phyloP scores from a whole-genome alignment of 2,888 invertebrate genomes.

The Drosophila ustulata region DNA sequence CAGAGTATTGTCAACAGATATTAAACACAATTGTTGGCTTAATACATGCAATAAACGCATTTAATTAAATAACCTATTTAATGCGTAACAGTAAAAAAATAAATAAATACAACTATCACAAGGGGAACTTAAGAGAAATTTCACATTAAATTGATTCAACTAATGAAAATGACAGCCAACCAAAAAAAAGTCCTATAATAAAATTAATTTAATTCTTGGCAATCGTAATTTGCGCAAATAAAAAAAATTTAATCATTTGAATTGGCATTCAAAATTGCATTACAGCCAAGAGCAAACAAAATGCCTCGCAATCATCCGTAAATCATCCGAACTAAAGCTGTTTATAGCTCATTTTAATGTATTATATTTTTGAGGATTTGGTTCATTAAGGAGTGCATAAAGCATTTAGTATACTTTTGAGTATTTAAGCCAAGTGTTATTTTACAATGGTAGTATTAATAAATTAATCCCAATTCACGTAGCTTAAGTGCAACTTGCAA shows the following conservation, averaged over 20 bases:
- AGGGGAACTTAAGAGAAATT: conserved; percentile 32
- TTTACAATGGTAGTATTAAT: not conserved
- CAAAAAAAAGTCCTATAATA: conserved; percentile 16
- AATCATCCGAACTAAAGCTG: not conserved
- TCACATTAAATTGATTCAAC: conserved; percentile 69
- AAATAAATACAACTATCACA: conserved; percentile 7
- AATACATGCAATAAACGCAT: conserved; percentile 47
- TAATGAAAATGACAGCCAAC: conserved; percentile 57
- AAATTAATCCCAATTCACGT: not conserved
- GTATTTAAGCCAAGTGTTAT: not conserved
- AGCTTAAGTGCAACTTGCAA: no score
- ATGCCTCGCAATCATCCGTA: conserved; percentile 1
- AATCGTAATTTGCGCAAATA: conserved; percentile 42
- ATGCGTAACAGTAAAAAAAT: conserved; percentile 31
- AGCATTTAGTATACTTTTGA: not conserved
- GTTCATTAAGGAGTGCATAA: not conserved
- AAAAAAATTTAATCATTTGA: conserved; percentile 16
- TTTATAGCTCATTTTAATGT: not conserved
- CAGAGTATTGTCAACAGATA: conserved; percentile 27
- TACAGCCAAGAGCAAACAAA: conserved; percentile 24
- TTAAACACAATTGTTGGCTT: conserved; percentile 40
- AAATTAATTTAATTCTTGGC: conserved; percentile 69
- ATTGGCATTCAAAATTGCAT: conserved; percentile 47
- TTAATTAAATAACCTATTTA: conserved; percentile 75
- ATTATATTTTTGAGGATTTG: not conserved